Conservation (phyloP, 2,888 invertebrate genomes). For the Caenorhabditis uteleia region DNA sequence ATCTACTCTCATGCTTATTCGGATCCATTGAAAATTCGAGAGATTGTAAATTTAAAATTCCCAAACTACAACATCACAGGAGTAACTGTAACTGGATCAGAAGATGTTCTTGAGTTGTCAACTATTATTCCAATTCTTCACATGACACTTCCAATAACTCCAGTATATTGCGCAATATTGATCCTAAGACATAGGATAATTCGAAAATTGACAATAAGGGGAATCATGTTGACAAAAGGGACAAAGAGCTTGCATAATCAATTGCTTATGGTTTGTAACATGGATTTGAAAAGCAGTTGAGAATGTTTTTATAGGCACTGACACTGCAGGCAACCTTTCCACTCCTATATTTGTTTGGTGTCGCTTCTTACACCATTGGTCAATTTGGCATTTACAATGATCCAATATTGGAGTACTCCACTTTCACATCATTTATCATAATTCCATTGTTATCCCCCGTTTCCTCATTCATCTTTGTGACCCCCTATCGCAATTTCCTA, state of each 20-base stretch:
- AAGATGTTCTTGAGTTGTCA: not conserved
- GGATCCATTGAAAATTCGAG: slow-evolving; percentile 3
- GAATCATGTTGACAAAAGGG: slow-evolving; percentile 2
- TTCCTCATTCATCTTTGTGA: slow-evolving; percentile 11
- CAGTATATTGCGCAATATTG: slow-evolving; percentile 9
- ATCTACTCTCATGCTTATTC: not conserved
- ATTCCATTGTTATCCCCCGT: slow-evolving; percentile 14
- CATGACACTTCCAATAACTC: slow-evolving; percentile 17
- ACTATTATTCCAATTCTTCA: slow-evolving; percentile 14
- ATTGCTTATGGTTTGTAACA: slow-evolving; percentile 6
- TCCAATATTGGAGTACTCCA: slow-evolving; percentile 11
- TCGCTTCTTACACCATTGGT: slow-evolving; percentile 3
- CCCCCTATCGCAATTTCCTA: slow-evolving; percentile 7
- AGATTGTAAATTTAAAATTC: slow-evolving; percentile 1
- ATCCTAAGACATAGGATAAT: slow-evolving; percentile 10
- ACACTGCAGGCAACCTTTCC: slow-evolving; percentile 19
- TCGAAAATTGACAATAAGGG: slow-evolving; percentile 4
- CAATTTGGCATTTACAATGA: slow-evolving; percentile 14
- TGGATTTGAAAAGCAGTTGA: not conserved
- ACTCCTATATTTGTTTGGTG: slow-evolving; percentile 11
- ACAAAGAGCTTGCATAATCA: slow-evolving; percentile 18
- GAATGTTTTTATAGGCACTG: slow-evolving; percentile 10
- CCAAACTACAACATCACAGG: slow-evolving; percentile 13
- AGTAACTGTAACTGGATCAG: slow-evolving; percentile 3
- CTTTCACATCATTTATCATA: slow-evolving; percentile 7